phyloP scores from a whole-genome alignment of 2,113 vertebrate species.

The Tachysurus fulvidraco region DNA sequence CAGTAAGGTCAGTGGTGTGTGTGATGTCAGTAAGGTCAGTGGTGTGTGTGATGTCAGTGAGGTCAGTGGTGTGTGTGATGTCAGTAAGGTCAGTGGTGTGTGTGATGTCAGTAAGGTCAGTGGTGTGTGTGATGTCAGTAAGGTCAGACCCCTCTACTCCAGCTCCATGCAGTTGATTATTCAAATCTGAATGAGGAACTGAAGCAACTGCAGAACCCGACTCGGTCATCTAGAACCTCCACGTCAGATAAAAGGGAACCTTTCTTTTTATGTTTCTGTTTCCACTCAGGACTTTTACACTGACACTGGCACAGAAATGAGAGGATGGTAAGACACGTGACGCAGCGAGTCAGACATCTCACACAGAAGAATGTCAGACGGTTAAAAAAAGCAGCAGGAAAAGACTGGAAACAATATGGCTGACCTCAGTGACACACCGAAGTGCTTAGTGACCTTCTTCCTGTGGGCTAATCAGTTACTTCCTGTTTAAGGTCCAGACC shows the following conservation, averaged over 20 bases:
- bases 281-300: background rate
- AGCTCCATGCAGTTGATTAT: background rate
- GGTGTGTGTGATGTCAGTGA: no score
- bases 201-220: background rate
- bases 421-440: background rate
- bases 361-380: background rate
- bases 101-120: no score
- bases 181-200: background rate
- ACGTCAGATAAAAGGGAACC: background rate
- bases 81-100: no score
- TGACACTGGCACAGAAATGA: background rate
- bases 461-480: conserved; percentile 9
- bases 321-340: background rate
- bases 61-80: no score
- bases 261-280: background rate
- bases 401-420: background rate
- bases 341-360: background rate
- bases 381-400: background rate
- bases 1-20: no score
- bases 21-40: no score
- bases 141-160: background rate
- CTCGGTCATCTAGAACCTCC: background rate
- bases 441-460: conserved; percentile 1
- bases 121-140: no score
- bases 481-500: background rate